Evolutionary conservation across 2,113 vertebrate species (phyloP), one percentile per base, ranked within the genome.

Genomic region (Riparia riparia): DNA sequence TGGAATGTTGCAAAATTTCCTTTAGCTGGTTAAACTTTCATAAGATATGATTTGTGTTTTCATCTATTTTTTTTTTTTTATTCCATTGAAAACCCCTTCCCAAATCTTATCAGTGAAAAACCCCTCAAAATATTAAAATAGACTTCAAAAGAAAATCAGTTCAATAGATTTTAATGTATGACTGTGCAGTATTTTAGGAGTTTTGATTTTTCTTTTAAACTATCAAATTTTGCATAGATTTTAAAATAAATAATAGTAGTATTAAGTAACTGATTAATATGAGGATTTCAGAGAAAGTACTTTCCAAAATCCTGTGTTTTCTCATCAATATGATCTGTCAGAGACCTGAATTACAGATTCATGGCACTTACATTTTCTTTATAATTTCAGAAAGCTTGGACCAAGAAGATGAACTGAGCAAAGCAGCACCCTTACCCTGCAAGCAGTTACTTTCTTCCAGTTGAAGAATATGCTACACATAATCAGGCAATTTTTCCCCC

Each of bases 121-220:
- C 0, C 0, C 2, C 41, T 50, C 5, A 47, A 82, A 82, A 71
- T 56, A 85, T 7, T 64, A 39, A 51, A 32, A 76, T 0, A 61
- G 17, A 26, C 9, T 41, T 83, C 13, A 80, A 18, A 77, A 71
- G 13, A 64, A 82, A 90, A 80, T 50, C 20, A 50, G 14, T 82
- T 79, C 9, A 41, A 34, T 13, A 87, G 34, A 54, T 83, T 80
- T 58, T 39, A 90, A 57, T 3, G 28, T 25, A 64, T n/a, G 29
- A 41, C 16, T 69, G 29, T 31, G 7, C 6, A 69, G 11, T 34
- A 76, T 49, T 82, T 69, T 65, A 76, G 17, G 3, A 3, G 2
- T 7, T 54, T 72, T 10, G 42, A 17, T 54, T 42, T 61, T 94
- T 51, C 11, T 79, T 68, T 24, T 15, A 51, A 29, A 69, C 5